Conservation (phyloP, 2,888 invertebrate genomes). For the Drosophila putrida region DNA sequence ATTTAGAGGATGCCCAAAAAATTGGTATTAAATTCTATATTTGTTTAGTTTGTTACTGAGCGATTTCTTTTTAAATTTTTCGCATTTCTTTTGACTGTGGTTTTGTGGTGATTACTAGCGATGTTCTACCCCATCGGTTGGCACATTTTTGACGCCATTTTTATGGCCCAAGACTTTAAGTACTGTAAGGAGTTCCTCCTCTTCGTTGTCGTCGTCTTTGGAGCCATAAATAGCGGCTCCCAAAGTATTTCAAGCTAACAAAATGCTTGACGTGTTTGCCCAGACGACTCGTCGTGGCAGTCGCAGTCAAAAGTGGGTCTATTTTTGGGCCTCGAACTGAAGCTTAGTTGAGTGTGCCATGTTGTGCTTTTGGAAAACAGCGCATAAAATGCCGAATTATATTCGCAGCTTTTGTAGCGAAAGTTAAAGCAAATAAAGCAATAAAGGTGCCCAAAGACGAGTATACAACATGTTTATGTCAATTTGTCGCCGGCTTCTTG, state of each 20-base stretch:
- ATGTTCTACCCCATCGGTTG: constrained; percentile 39
- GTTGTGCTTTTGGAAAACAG: constrained; percentile 40
- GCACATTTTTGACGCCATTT: constrained; percentile 53
- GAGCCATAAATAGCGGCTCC: constrained; percentile 55
- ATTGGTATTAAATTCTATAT: background rate
- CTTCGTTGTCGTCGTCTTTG: constrained; percentile 20
- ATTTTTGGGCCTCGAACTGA: constrained; percentile 27
- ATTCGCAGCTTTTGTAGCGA: constrained; percentile 39
- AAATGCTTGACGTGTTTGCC: constrained; percentile 76
- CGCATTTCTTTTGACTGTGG: constrained; percentile 30
- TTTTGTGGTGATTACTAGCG: constrained; percentile 16
- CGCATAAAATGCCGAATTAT: constrained; percentile 69
- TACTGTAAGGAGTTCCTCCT: background rate
- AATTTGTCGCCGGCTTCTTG: constrained; percentile 34
- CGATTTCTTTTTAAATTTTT: background rate
- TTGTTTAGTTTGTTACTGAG: constrained; percentile 28
- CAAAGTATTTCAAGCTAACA: constrained; percentile 67
- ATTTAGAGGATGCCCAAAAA: background rate
- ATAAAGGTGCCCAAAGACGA: constrained; percentile 39
- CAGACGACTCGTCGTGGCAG: constrained; percentile 55
- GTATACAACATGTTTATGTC: constrained; percentile 50
- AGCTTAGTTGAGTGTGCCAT: constrained; percentile 60
- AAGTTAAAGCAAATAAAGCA: constrained; percentile 60
- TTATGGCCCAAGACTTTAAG: constrained; percentile 44
- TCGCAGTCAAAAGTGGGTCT: constrained; percentile 46